phyloP scores from a whole-genome alignment of 2,888 invertebrate genomes.

The Lycaena phlaeas region DNA sequence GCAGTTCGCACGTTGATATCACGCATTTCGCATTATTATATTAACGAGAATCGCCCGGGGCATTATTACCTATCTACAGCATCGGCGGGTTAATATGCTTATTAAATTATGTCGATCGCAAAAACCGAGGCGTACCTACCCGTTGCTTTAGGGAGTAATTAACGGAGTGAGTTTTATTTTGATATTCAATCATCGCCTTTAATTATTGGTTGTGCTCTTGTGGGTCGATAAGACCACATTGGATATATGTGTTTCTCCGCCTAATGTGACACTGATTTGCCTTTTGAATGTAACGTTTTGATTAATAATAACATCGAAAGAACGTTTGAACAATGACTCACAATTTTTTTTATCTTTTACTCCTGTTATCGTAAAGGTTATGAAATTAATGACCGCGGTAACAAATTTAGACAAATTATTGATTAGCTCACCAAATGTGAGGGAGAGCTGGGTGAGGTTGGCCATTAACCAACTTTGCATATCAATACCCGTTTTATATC shows the following conservation, averaged over 20 bases:
- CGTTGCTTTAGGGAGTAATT: constrained; percentile 73
- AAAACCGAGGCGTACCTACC: constrained; percentile 55
- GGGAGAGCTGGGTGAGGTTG: constrained; percentile 49
- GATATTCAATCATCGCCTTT: constrained; percentile 60
- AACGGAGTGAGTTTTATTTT: constrained; percentile 64
- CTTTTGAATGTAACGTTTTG: constrained; percentile 3
- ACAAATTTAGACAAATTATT: neutral
- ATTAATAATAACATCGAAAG: neutral
- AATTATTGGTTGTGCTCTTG: constrained; percentile 42
- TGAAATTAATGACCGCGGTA: too few relatives aligned
- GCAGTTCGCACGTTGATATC: constrained; percentile 12
- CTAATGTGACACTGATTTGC: constrained; percentile 19
- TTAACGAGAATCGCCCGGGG: constrained; percentile 53
- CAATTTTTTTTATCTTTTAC: too few relatives aligned
- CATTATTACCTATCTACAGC: constrained; percentile 51
- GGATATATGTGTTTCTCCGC: constrained; percentile 6
- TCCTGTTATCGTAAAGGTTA: too few relatives aligned
- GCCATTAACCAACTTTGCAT: constrained; percentile 60
- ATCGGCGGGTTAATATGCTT: constrained; percentile 67
- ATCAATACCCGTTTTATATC: constrained; percentile 67
- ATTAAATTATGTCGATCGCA: constrained; percentile 69
- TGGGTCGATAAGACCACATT: constrained; percentile 7
- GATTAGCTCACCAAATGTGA: constrained; percentile 24
- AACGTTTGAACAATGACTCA: too few relatives aligned
- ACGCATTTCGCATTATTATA: constrained; percentile 44